Evolutionary conservation across 2,113 vertebrate genomes (phyloP), one percentile per base, ranked within the genome.

Genomic region (Gymnobelideus leadbeateri): DNA sequence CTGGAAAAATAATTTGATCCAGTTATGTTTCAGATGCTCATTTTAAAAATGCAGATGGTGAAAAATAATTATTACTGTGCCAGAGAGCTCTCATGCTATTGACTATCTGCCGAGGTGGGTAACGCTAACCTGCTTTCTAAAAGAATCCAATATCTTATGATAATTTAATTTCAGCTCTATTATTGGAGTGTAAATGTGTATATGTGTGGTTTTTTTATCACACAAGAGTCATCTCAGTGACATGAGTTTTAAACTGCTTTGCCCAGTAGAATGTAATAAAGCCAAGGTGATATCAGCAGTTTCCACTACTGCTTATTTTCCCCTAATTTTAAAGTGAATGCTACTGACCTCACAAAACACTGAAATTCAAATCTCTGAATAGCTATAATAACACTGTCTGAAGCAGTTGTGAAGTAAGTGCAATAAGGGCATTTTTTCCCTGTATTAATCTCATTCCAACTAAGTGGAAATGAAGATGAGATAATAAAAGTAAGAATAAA

Each of bases 401-500:
- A 0, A 94, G 89, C 26, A 16, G 91, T 77, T 95, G 52, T 55
- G 96, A 95, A 95, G 77, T 93, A 96, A 93, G 2, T 97, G 23
- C 57, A 31, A 14, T 96, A 96, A 92, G 26, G 84, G 46, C 91
- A 93, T 12, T 4, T 31, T 94, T 91, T 52, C 37, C 21, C 14
- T 97, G 61, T 94, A 97, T 96, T 98, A 97, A 96, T 96, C 97
- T 97, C 91, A 96, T 96, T 93, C 23, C 31, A 91, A 68, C n/a
- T 92, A 94, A 97, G 95, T 95, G 93, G 97, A 98, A 97, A 96
- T 57, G 92, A 97, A 96, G 84, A 26, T 19, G 95, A 93, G 47
- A 43, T 61, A 97, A 96, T 97, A 97, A 98, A 98, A 93, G 43
- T 91, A 96, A 98, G 84, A 54, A 96, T 95, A 94, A 96, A 97